Percentiles rank a stretch among this genome's conserved stretches.
These are phyloP conservation scores for Marisa cornuarietis DNA, from an alignment of 1,140 invertebrate genomes.

Conservation along the genomic window DNA sequence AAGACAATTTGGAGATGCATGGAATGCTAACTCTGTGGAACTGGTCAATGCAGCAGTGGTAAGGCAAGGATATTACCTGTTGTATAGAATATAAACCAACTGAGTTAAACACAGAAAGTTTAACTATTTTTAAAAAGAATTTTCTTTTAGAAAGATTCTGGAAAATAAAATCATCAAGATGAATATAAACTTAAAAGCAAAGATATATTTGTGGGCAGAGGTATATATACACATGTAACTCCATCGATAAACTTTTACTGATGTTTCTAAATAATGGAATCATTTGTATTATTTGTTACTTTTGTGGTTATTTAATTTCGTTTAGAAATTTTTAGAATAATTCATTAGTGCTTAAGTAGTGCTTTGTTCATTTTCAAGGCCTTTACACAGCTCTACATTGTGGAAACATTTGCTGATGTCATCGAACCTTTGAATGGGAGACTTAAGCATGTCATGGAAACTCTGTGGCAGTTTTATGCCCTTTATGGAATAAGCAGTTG, in stretches of 20 bases:
- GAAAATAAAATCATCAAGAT: too few relatives aligned
- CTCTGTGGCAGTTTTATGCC: conserved; percentile 81
- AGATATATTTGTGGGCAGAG: not conserved
- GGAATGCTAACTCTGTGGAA: conserved; percentile 85
- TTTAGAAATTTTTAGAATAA: not conserved
- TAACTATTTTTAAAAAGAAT: too few relatives aligned
- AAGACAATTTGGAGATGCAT: conserved; percentile 71
- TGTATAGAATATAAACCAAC: not conserved
- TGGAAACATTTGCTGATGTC: conserved; percentile 72
- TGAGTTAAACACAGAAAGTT: not conserved
- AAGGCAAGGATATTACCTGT: conserved; percentile 15
- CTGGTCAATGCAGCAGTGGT: conserved; percentile 80
- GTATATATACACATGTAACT: not conserved
- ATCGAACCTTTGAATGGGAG: conserved; percentile 61
- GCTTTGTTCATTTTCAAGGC: conserved; percentile 66
- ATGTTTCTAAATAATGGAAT: not conserved
- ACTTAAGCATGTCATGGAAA: conserved; percentile 74
- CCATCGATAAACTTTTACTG: not conserved
- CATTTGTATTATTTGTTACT: not conserved
- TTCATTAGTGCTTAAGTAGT: not conserved
- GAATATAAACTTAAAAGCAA: too few relatives aligned
- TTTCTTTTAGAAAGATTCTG: too few relatives aligned
- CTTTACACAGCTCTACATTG: conserved; percentile 80
- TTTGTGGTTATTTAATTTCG: not conserved
- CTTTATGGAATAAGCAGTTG: conserved; percentile 79